Evolutionary conservation across 2,888 invertebrate genomes (phyloP).

Genomic region (Acleris holmiana): DNA sequence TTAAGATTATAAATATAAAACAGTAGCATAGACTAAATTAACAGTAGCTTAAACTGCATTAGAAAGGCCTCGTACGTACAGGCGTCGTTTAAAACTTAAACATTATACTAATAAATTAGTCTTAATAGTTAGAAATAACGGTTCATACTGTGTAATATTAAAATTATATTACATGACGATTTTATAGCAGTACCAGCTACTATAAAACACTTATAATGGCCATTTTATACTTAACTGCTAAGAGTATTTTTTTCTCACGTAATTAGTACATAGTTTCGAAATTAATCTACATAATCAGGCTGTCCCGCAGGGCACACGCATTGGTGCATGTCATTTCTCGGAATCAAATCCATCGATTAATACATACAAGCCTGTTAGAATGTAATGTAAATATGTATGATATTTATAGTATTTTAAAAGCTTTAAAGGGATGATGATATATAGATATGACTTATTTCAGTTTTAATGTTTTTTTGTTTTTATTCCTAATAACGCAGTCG

Average conservation of each 20-base stretch:
- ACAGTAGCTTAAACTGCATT: too few species aligned
- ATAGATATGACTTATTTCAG: too few species aligned
- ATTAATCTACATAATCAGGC: constrained; percentile 48
- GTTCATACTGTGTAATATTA: constrained; percentile 11
- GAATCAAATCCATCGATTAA: neutral
- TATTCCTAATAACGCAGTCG: too few species aligned
- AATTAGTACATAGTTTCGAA: constrained; percentile 51
- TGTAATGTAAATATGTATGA: too few species aligned
- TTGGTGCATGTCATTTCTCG: neutral
- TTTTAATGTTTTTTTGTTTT: too few species aligned
- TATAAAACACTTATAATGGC: constrained; percentile 52
- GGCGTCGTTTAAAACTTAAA: neutral
- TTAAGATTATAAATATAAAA: too few species aligned
- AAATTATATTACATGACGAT: constrained; percentile 11
- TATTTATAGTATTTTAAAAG: too few species aligned
- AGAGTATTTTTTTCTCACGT: constrained; percentile 47
- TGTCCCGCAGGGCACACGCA: constrained; percentile 9
- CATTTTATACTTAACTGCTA: constrained; percentile 40
- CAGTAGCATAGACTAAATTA: too few species aligned
- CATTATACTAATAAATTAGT: neutral
- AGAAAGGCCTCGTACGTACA: too few species aligned
- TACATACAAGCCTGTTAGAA: too few species aligned
- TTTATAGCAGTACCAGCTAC: constrained; percentile 46
- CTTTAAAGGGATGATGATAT: too few species aligned
- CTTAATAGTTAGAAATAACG: constrained; percentile 5